Evolutionary conservation across 2,888 invertebrate genomes (phyloP), one percentile per base, ranked within the genome.

Genomic region (Nemotelus pantherinus): DNA sequence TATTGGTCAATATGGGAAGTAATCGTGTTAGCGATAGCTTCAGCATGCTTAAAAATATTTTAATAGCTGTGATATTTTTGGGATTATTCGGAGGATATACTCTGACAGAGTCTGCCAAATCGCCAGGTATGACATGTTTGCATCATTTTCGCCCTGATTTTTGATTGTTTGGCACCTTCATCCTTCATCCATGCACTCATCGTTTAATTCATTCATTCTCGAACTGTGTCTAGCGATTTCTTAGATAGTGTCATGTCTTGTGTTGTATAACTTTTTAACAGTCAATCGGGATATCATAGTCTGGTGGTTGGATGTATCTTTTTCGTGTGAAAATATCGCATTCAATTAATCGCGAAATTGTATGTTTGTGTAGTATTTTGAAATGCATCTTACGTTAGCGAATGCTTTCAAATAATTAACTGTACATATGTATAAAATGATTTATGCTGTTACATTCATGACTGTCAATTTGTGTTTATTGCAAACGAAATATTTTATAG

Each of bases 61-160:
- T 85, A 79, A 82, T 85, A 81, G 83, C 86, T 85, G 85, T 86
- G 85, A 86, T 87, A 85, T 82, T 82, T 81, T 80, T 86, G 82
- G 85, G 85, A 81, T 80, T 87, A 82, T 81, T 85, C 60, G 84
- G 84, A 84, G 83, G 84, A 76, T 82, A 84, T 65, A 81, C 83
- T 78, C 85, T 84, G 39, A 81, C 84, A 79, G 85, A 85, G 50
- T 82, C 82, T 67, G 83, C 82, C 77, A 82, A 83, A 65, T 71
- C 81, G 63, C 39, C 80, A 55, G 82, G 85, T 83, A 25, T 25
- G 86, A 86, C 86, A 86, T 82, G 83, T 79, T 71, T 58, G 68
- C 60, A 70, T 5, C 2, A 50, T 47, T 25, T 65, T 58, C 43
- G 63, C 9, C 10, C 3, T 9, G 2, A 2, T 25, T 25, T 71